Percentiles rank a stretch among this genome's conserved stretches.
phyloP scores from a whole-genome alignment of 1,140 invertebrate genomes.

The Apis cerana region DNA sequence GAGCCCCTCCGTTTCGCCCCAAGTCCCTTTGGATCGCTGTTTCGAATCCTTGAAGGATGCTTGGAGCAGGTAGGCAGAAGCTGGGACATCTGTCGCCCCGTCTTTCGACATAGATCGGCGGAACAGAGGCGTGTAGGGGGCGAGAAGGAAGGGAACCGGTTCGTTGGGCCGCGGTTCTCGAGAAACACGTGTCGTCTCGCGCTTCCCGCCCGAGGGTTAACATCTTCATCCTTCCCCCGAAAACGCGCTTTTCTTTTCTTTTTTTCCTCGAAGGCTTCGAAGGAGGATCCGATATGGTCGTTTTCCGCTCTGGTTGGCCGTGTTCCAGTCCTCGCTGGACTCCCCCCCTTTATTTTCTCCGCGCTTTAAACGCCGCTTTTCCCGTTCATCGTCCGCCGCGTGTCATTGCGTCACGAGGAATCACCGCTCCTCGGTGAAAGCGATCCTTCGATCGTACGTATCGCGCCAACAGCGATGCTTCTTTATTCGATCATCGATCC shows the following conservation, averaged over 20 bases:
- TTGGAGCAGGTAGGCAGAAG: slow-evolving; percentile 29
- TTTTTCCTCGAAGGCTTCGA: not conserved
- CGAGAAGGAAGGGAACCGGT: not conserved
- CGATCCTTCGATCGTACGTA: slow-evolving; percentile 6
- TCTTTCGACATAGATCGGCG: slow-evolving; percentile 3
- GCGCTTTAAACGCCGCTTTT: slow-evolving; percentile 35
- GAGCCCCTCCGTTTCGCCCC: not conserved
- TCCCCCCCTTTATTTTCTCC: slow-evolving; percentile 18
- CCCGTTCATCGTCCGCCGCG: slow-evolving; percentile 21
- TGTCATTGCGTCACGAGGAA: slow-evolving; percentile 30
- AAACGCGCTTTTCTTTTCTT: not conserved
- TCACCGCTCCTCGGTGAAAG: slow-evolving; percentile 38
- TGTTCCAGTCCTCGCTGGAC: slow-evolving; percentile 27
- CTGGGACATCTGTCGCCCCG: slow-evolving; percentile 51
- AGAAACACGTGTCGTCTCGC: not conserved
- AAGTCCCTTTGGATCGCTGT: not conserved
- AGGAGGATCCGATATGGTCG: not conserved
- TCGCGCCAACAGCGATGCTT: not conserved
- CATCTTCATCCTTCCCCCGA: too few relatives aligned
- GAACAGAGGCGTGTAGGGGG: slow-evolving; percentile 21
- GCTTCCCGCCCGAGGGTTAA: too few relatives aligned
- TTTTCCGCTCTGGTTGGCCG: slow-evolving; percentile 48
- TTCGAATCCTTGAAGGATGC: not conserved
- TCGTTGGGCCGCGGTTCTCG: not conserved
- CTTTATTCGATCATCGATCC: too few relatives aligned